Evolutionary conservation across 2,888 invertebrate genomes (phyloP), one percentile per base, ranked within the genome.

Genomic region (Drosophila mimetica): DNA sequence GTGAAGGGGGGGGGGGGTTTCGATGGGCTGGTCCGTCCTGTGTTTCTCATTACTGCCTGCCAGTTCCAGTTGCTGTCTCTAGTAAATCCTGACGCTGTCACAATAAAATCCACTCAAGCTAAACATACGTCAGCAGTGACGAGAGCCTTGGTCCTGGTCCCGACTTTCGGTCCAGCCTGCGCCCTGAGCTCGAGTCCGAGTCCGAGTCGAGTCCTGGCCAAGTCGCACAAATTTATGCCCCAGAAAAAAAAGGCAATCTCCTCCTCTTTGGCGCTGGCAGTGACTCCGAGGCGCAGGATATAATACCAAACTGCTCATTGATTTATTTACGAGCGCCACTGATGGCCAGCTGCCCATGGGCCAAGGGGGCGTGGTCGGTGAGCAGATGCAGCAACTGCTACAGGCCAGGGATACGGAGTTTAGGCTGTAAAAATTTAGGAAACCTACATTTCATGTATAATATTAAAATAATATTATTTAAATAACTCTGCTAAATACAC

Each of bases 241-340:
- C 57, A 47, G 39, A 61, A 71, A 66, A 66, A 75, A 61, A 42
- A 46, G 32, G 46, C 71, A 53, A 44, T 57, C 55, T 42, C 51
- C 37, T 53, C 60, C 67, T 58, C 36, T 48, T 50, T 37, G 36
- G 18, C 52, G 52, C 53, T 44, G 72, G 25, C 70, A 34, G 70
- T 69, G 71, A 47, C 71, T 71, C 46, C 14, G 66, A 73, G 82
- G 72, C 51, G 69, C 73, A 66, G 71, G 61, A 64, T 77, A 85
- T 79, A 81, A 79, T 83, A 88, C 84, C 78, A 85, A 86, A 77
- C 83, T 77, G 76, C 77, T 79, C 87, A 89, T 90, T 90, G 89
- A 90, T 90, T 89, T 90, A 90, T 90, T 90, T 89, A 89, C 87
- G 89, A 89, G 86, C 79, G 67, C 59, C 52, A 48, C 77, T 76